Base-by-base conservation (phyloP, 2,113 vertebrate genomes). In the Paramormyrops kingsleyae region DNA sequence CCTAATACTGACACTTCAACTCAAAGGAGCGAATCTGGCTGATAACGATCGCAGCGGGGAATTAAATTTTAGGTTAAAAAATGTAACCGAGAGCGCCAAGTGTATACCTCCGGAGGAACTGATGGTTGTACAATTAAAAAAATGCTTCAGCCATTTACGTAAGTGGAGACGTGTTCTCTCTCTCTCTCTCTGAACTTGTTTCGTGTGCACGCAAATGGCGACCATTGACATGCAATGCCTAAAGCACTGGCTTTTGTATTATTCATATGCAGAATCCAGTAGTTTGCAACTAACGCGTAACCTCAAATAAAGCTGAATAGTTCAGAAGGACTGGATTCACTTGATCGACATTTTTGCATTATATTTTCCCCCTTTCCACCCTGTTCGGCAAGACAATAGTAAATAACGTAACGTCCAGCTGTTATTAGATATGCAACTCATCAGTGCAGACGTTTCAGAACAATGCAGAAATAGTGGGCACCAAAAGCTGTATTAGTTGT, bases 121-220 rank as follows among this genome's bases (percentile, higher is more conserved):
- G 91, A 62, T 83, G 88, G 89, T 91, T 89, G 90, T 93, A 91
- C 91, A 91, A 93, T 92, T 89, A 90, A 91, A 90, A 88, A 92
- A 91, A 91, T 91, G 90, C 92, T 93, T 92, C 92, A 92, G 92
- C 92, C 92, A 93, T 93, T 93, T 93, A 92, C 90, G 92, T 93
- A 92, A 92, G 92, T 91, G 91, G 89, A 92, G 92, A 92, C 92
- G 91, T 91, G 92, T 91, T 92, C 92, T 90, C 92, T 62, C 87
- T 83, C 87, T 83, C 88, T 59, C 88, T 83, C 92, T 91, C 91
- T 87, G 88, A 93, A 93, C 91, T 93, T 92, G 90, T 93, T 92
- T 92, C 91, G 83, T 90, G 90, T 91, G 87, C 92, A 92, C 91
- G 92, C 92, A 93, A 93, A 93, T 93, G 92, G 92, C 92, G 90